phyloP scores from a whole-genome alignment of 2,113 vertebrate genomes.

The Crotalus horridus region DNA sequence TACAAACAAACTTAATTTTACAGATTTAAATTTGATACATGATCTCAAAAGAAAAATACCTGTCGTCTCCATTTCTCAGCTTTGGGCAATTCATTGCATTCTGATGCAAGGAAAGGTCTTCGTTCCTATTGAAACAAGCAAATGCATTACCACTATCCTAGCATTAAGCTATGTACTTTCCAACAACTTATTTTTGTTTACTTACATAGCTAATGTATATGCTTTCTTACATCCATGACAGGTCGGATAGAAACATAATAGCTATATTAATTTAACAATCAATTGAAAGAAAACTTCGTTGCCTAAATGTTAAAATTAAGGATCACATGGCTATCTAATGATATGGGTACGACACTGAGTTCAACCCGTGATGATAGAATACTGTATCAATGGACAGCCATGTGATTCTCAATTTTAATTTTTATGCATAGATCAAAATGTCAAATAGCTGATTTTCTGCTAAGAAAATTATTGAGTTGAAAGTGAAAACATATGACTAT shows the following conservation, averaged over 20 bases:
- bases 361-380: background rate
- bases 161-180: background rate
- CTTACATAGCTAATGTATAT: background rate
- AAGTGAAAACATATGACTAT: background rate
- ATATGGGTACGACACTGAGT: rapidly evolving
- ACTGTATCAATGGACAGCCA: background rate
- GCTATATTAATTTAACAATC: background rate
- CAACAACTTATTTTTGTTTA: background rate
- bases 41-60: constrained; percentile 62
- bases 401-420: background rate
- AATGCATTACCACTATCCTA: background rate
- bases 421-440: background rate
- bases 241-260: background rate
- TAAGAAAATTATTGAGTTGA: background rate
- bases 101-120: constrained; percentile 92
- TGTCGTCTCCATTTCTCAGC: constrained; percentile 97
- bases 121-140: constrained; percentile 76
- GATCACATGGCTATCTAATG: rapidly evolving
- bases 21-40: background rate
- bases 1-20: background rate
- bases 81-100: constrained; percentile 93
- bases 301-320: background rate
- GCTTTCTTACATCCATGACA: background rate
- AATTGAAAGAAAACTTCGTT: background rate
- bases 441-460: background rate